Base-by-base conservation (phyloP, 2,888 invertebrate species). In the Netelia fuscicornis region DNA sequence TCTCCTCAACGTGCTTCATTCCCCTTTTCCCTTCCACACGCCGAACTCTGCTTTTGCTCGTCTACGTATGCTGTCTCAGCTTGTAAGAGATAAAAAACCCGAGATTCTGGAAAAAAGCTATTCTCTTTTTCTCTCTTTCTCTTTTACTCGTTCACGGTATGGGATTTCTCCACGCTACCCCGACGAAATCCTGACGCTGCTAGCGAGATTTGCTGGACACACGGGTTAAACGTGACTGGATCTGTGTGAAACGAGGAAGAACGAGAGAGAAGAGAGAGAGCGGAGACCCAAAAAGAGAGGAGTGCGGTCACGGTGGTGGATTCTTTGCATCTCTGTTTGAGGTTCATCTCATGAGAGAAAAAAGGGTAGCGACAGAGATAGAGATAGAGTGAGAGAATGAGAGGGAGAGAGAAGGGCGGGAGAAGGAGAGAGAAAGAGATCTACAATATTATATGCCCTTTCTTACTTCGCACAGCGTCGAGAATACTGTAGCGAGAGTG, bases 141-240 rank as follows among this genome's bases (percentile, higher is more conserved):
- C 80, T 30, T 65, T 70, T 60, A 42, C 62, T 52, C 82, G 72
- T n/a, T 56, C 42, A 8, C 52, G 44, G 54, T 72, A 60, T 67
- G 67, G 56, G 75, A 64, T 58, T 42, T 60, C 62, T 58, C 72
- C 48, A 65, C 64, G 65, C 83, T 83, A 68, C 81, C 68, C 42
- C 71, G 72, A 52, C 67, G 37, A 83, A 85, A 86, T 87, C 87
- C 80, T 64, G 83, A 80, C 79, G 68, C 72, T 86, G 86, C 86
- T 88, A 85, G 86, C 82, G 88, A 89, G 88, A 89, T 89, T 89
- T 89, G 87, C 87, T 87, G 89, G 89, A 89, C 89, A 87, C 86
- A 88, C 87, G 88, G 87, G 81, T 76, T 68, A 86, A 76, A 88
- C 89, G 88, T 89, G 89, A 89, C 85, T 84, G 87, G 88, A 88